A percentile compares a stretch with the other conserved stretches of the same genome.
These are phyloP conservation scores for Pantherophis vulpinus DNA, from an alignment of 2,797 vertebrate species.

Conservation along the genomic window DNA sequence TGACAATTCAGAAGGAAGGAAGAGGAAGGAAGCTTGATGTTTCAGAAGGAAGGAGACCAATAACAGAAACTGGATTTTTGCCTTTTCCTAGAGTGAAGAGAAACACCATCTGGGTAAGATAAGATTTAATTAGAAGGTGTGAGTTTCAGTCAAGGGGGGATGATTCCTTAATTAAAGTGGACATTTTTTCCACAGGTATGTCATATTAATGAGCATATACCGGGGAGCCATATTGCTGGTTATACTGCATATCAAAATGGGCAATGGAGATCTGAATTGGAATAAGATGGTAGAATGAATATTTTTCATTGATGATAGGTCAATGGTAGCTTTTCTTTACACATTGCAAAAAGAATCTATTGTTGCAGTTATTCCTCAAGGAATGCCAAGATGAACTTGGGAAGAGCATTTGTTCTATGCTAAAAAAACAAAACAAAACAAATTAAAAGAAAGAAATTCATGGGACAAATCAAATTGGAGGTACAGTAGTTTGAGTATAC, in stretches of 20 bases:
- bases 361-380: not conserved
- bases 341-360: not conserved
- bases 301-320: not conserved
- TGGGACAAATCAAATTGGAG: not conserved
- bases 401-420: not conserved
- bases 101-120: not conserved
- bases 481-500: not conserved
- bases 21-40: not conserved
- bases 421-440: not conserved
- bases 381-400: not conserved
- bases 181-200: not conserved
- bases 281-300: not conserved
- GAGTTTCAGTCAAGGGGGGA: not conserved
- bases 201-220: not conserved
- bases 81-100: not conserved
- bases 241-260: not conserved
- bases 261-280: not conserved
- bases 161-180: not conserved
- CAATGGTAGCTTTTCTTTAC: not conserved
- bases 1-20: too few relatives aligned
- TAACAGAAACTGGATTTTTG: not conserved
- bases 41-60: not conserved
- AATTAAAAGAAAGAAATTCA: not conserved
- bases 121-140: not conserved
- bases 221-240: not conserved